Percentiles rank a stretch among this genome's conserved stretches.
These are phyloP conservation scores for Prionchulus punctatus DNA, from an alignment of 2,888 invertebrate genomes.

Conservation along the genomic window DNA sequence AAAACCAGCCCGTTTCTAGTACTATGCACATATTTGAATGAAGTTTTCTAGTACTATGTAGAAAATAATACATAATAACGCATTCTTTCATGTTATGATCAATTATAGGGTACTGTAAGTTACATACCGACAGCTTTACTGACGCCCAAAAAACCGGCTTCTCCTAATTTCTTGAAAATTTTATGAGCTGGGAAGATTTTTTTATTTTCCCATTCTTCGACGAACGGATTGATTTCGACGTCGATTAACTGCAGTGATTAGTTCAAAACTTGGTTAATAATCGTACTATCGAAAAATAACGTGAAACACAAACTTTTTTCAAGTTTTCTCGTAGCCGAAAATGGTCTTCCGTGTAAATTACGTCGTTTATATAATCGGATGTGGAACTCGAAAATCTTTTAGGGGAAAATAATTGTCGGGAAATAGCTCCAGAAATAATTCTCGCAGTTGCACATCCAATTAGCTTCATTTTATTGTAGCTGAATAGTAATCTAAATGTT, in stretches of 20 bases:
- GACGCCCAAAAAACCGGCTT: conserved; percentile 42
- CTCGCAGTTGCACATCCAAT: no score
- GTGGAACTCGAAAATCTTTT: background rate
- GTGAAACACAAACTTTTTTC: background rate
- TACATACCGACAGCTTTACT: conserved; percentile 37
- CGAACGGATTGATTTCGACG: conserved; percentile 41
- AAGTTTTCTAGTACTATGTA: no score
- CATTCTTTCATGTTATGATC: no score
- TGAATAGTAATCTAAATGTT: no score
- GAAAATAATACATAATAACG: no score
- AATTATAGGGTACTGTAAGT: no score
- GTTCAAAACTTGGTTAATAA: background rate
- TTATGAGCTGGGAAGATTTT: conserved; percentile 40
- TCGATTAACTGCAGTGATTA: conserved; percentile 34
- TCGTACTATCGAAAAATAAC: background rate
- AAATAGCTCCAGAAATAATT: no score
- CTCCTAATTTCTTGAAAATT: conserved; percentile 41
- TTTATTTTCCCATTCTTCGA: conserved; percentile 41
- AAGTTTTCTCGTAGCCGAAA: background rate
- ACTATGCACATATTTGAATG: no score
- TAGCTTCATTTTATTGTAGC: no score
- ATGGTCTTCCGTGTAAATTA: background rate
- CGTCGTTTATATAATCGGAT: background rate
- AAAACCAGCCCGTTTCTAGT: no score
- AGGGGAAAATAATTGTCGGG: no score